Evolutionary conservation across 2,797 vertebrate species (phyloP), one percentile per base, ranked within the genome.

Genomic region (Megalops cyprinoides): DNA sequence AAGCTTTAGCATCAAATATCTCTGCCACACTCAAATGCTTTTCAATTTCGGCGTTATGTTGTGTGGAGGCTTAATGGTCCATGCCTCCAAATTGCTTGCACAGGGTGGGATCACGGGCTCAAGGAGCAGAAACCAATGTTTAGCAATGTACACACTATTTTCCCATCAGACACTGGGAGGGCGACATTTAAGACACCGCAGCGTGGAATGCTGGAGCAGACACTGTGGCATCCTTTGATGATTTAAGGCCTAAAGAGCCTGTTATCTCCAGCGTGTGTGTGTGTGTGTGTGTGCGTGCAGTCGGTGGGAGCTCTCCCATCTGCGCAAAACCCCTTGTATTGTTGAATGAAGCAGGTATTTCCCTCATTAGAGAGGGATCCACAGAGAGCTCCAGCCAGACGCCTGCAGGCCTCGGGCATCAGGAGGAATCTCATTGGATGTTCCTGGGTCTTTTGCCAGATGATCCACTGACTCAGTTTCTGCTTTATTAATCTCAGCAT

Each of bases 1-100:
- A 74, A 74, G 44, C 73, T 49, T 48, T 34, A 74, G 34, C 73
- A 31, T 74, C 73, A 74, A 28, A 74, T 74, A 42, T 34, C 73
- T 51, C 46, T 51, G 73, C 73, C 46, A 74, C 73, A 49, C 44
- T 74, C 73, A 74, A 74, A 74, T 74, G 73, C 73, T 51, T 74
- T 74, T 74, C 73, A 74, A 74, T 74, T 51, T 49, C 73, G 7
- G 44, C 14, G 28, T 74, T 31, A 74, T 74, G 73, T 51, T 74
- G 44, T 74, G 46, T 49, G 73, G 28, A 48, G 28, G n/a, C 49
- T 51, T 74, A 74, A 74, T 74, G 73, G 73, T 74, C 73, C 46
- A 39, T 74, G 73, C n/a, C 44, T 74, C 44, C 44, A 51, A 74
- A 74, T 74, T 25, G 44, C 73, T 28, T 74, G 25, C n/a, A 28